Evolutionary conservation across 2,113 vertebrate species (phyloP), one percentile per base, ranked within the genome.

Genomic region (Tachycineta bicolor): DNA sequence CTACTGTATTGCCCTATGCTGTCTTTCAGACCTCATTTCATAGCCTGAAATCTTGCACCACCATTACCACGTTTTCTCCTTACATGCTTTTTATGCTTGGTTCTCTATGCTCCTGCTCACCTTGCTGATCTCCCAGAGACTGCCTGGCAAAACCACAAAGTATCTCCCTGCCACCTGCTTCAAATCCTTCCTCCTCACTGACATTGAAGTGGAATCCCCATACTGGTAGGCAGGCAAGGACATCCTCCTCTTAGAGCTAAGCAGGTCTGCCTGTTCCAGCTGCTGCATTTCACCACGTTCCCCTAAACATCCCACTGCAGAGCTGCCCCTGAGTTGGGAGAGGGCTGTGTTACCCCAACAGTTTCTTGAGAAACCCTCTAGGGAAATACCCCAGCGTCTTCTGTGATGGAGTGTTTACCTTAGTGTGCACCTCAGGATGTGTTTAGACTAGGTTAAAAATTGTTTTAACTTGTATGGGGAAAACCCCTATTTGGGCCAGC

Each of bases 401-500:
- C 60, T 75, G 59, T 50, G 64, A 46, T 47, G 39, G 9, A 50
- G 21, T 20, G 7, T 39, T 90, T 70, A 55, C 52, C 73, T 90
- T 78, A 60, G 34, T 90, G 56, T 82, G 44, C 49, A 78, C 47
- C 73, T 90, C 63, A 67, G 47, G 39, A 47, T 52, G 12, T 87
- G 34, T 75, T 86, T 80, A 64, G 58, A 85, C 14, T 69, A 74
- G 25, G 31, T 67, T 73, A 91, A 87, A 94, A 91, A 31, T 53
- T 64, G 26, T 81, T 86, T 81, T 68, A 89, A 78, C 64, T 75
- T 83, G 64, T 53, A 31, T 64, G 25, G 55, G 73, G 77, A 74
- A 95, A 94, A 92, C 16, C 73, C 44, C 64, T 71, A 63, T 67
- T 83, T 95, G 86, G 73, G 33, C 17, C 60, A 90, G n/a, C 52